Base-by-base conservation (phyloP, 2,888 invertebrate genomes). In the Dugesia japonica region DNA sequence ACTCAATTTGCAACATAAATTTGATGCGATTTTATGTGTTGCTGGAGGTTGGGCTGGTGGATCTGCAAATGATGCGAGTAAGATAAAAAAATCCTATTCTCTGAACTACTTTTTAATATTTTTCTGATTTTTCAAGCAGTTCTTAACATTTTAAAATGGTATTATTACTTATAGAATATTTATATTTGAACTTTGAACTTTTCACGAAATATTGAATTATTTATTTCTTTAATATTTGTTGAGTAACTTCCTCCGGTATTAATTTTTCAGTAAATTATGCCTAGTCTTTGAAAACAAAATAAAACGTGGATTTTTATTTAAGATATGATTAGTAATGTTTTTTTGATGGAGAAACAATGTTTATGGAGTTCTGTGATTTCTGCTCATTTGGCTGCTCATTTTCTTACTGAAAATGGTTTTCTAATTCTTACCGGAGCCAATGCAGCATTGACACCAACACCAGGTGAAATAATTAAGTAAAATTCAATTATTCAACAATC, bases 41-140 rank as follows among this genome's bases (percentile, higher is more conserved):
- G 98, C 98, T 79, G 97, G 97, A 72, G 97, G 95, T 74, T 97
- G 95, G 95, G 93, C 94, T 42, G 87, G 95, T 74, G 97, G 95
- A 28, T 94, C 92, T 87, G 91, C 92, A 33, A 84, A 86, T 13
- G 87, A 88, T 76, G 90, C 91, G 86, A 94, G 93, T 83, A 89
- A 31, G 13, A n/a, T n/a, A n/a, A n/a, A n/a, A n/a, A n/a, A n/a
- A n/a, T n/a, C n/a, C n/a, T n/a, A n/a, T n/a, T n/a, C n/a, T n/a
- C n/a, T n/a, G n/a, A n/a, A n/a, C n/a, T n/a, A n/a, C n/a, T n/a
- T n/a, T n/a, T n/a, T n/a, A n/a, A n/a, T n/a, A n/a, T n/a, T n/a
- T n/a, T n/a, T n/a, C n/a, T n/a, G n/a, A n/a, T n/a, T n/a, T n/a
- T n/a, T n/a, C n/a, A n/a, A n/a, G n/a, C n/a, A n/a, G n/a, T n/a